phyloP scores from a whole-genome alignment of 1,140 invertebrate genomes.

The Hyles euphorbiae region DNA sequence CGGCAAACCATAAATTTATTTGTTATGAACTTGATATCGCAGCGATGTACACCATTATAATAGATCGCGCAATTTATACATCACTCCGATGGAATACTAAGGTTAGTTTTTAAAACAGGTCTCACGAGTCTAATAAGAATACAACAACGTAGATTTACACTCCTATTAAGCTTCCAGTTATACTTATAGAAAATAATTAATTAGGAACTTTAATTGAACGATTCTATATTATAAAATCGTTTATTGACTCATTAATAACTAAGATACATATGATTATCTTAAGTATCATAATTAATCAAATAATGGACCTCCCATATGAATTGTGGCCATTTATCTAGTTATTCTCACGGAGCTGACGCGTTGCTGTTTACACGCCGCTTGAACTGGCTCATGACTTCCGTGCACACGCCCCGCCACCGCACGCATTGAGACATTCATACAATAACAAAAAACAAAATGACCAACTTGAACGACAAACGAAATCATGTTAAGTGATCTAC shows the following conservation, averaged over 20 bases:
- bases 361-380: constrained; percentile 24
- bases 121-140: no score
- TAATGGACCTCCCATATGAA: constrained; percentile 30
- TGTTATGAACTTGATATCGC: no score
- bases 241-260: constrained; percentile 27
- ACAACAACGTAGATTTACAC: neutral
- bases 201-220: constrained; percentile 12
- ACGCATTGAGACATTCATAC: constrained; percentile 22
- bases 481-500: constrained; percentile 25
- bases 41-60: no score
- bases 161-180: constrained; percentile 5
- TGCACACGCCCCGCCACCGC: constrained; percentile 8
- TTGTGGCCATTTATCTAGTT: constrained; percentile 19
- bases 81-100: no score
- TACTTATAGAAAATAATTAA: constrained; percentile 16
- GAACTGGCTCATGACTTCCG: constrained; percentile 31
- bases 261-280: constrained; percentile 27
- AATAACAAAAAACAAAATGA: constrained; percentile 17
- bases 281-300: constrained; percentile 26
- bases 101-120: no score
- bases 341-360: constrained; percentile 21
- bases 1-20: no score
- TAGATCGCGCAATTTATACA: no score
- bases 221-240: constrained; percentile 18
- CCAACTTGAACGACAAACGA: constrained; percentile 18